Base-by-base conservation (phyloP, 2,113 vertebrate species). In the Empidonax traillii region DNA sequence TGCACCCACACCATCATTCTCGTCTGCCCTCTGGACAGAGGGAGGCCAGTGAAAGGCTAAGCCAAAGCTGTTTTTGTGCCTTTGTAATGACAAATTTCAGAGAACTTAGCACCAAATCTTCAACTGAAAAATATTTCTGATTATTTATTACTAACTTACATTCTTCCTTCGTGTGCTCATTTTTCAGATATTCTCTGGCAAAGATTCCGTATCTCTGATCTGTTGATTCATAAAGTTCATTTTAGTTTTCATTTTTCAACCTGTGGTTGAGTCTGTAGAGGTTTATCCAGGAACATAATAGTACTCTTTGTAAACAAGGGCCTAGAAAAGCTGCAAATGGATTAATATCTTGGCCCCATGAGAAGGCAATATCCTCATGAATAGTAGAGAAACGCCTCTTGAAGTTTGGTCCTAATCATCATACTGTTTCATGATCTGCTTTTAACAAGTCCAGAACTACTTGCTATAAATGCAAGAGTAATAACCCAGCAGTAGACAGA, bases 401-500 rank as follows among this genome's bases (percentile, higher is more conserved):
- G 58, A 80, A 83, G 21, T 80, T 83, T 62, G 12, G 21, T 90
- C 39, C 30, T 76, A 84, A 56, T 37, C 30, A 87, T 71, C 72
- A 51, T 81, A 72, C 86, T 35, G 31, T 75, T 95, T 58, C 15
- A 30, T 69, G 30, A 35, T 82, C 18, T 82, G 84, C 25, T 81
- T 94, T 66, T 87, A 89, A 79, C 49, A 66, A 72, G n/a, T 35
- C 62, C 51, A 66, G 59, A 76, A 85, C n/a, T 46, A 82, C 49
- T 49, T 73, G 22, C 53, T 87, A 28, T 35, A 95, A 89, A 89
- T 56, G 62, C 49, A 94, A 79, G 47, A 66, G 37, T 13, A 87
- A 93, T 79, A 94, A 81, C 49, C 56, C 31, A 91, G 22, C 74
- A 82, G 28, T 73, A 95, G 74, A 79, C 96, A 96, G 95, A 97